Percentiles rank a stretch among this genome's conserved stretches.
Conservation (phyloP, 2,888 invertebrate genomes). For the Chalcis sispes region DNA sequence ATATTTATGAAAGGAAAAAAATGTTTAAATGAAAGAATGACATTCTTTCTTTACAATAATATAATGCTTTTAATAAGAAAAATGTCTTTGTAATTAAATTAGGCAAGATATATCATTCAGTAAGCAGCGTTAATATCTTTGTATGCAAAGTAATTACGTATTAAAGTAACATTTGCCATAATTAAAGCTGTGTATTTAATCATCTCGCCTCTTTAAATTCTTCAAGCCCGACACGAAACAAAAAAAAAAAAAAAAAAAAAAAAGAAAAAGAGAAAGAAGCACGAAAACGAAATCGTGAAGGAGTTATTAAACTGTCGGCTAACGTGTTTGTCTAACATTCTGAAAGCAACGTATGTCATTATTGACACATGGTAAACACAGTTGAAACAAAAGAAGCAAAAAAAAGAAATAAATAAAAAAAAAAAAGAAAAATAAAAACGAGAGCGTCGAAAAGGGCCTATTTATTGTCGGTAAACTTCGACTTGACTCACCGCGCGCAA, state of each 20-base stretch:
- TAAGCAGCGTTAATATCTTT: too few species aligned
- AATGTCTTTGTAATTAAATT: too few species aligned
- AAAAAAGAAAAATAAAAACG: conserved; percentile 46
- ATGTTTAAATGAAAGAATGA: too few species aligned
- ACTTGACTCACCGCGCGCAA: conserved; percentile 64
- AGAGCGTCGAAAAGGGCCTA: conserved; percentile 65
- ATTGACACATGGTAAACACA: conserved; percentile 68
- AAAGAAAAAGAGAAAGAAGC: neutral
- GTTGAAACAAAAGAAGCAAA: conserved; percentile 11
- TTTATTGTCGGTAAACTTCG: conserved; percentile 49
- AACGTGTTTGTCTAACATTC: conserved; percentile 63
- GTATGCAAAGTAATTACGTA: conserved; percentile 55
- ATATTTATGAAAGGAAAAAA: too few species aligned
- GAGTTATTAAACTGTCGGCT: conserved; percentile 49
- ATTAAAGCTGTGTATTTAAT: conserved; percentile 56
- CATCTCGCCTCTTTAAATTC: neutral
- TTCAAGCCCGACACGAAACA: neutral
- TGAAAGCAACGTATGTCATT: conserved; percentile 62
- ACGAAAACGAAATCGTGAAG: conserved; percentile 44
- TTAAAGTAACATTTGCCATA: conserved; percentile 20
- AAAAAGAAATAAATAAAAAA: neutral
- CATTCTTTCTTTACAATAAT: too few species aligned
- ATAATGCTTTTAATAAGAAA: too few species aligned
- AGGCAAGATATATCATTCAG: too few species aligned
- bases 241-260: neutral